Evolutionary conservation across 53 echinoderm and acorn worm species (phyloP).

Genomic region (Temnopleurus reevesii): DNA sequence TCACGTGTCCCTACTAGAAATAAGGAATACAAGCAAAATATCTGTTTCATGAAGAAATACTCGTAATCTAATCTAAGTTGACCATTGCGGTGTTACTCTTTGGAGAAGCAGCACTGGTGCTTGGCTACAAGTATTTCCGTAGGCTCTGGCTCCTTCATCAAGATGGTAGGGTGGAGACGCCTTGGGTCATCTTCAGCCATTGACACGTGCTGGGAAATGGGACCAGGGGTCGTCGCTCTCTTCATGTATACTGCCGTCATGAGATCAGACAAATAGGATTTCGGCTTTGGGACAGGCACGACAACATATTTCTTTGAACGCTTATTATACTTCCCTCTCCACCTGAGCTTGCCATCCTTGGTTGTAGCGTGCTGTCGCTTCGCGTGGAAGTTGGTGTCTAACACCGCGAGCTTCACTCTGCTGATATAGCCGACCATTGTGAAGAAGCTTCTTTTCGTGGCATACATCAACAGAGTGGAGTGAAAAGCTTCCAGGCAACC

Average conservation of each 20-base stretch:
- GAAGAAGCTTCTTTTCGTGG: conserved; percentile 26
- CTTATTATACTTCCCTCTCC: neutral
- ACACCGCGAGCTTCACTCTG: neutral
- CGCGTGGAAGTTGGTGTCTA: neutral
- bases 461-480: conserved; percentile 57
- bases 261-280: neutral
- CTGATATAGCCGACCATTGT: neutral
- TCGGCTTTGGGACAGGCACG: neutral
- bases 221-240: neutral
- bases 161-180: neutral
- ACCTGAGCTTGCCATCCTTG: neutral
- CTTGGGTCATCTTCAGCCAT: neutral
- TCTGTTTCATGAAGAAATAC: too few relatives aligned
- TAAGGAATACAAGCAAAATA: too few relatives aligned
- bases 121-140: neutral
- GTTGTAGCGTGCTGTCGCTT: neutral
- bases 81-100: too few relatives aligned
- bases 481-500: conserved; percentile 45
- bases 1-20: too few relatives aligned
- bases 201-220: neutral
- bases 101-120: neutral
- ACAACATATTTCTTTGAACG: neutral
- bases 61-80: too few relatives aligned
- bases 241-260: neutral
- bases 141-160: neutral